A percentile compares a stretch with the other conserved stretches of the same genome.
Conservation (phyloP, 92 coral and sea anemone species). For the Montipora capitata region DNA sequence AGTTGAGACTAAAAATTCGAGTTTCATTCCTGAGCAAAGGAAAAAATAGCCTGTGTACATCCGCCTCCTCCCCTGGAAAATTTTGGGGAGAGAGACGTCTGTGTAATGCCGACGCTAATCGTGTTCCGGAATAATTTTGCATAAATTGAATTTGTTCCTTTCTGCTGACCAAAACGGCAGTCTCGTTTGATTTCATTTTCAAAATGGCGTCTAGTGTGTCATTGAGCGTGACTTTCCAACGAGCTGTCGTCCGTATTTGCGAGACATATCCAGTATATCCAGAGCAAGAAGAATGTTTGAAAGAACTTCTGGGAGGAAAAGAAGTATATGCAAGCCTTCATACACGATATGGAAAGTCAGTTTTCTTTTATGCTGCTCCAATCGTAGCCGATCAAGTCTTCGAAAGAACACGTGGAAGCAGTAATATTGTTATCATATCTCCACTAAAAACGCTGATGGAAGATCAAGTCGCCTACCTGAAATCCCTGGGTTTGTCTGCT, state of each 20-base stretch:
- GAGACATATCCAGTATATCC: slow-evolving; percentile 60
- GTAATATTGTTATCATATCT: too few relatives aligned
- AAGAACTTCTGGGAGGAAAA: slow-evolving; percentile 38
- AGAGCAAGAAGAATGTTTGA: slow-evolving; percentile 69
- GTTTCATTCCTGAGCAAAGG: too few relatives aligned
- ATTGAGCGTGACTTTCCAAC: slow-evolving; percentile 15
- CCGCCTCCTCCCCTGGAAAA: slow-evolving; percentile 2
- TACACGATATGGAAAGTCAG: slow-evolving; percentile 83
- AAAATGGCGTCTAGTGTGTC: slow-evolving; percentile 29
- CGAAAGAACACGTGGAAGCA: background rate
- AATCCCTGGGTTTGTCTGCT: too few relatives aligned
- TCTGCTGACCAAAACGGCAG: slow-evolving; percentile 26
- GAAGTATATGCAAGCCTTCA: slow-evolving; percentile 65
- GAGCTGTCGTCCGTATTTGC: slow-evolving; percentile 29
- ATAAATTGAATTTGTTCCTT: slow-evolving; percentile 3
- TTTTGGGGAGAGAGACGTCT: slow-evolving; percentile 4
- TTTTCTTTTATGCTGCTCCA: slow-evolving; percentile 75
- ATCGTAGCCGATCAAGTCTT: slow-evolving; percentile 5
- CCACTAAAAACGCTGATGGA: too few relatives aligned
- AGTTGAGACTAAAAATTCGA: too few relatives aligned
- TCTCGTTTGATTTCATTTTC: background rate
- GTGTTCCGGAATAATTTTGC: slow-evolving; percentile 51
- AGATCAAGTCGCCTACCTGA: too few relatives aligned
- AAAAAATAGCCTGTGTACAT: background rate
- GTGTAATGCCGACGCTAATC: slow-evolving; percentile 16